Base-by-base conservation (phyloP, 2,888 invertebrate species). In the Pristionchus arcanus region DNA sequence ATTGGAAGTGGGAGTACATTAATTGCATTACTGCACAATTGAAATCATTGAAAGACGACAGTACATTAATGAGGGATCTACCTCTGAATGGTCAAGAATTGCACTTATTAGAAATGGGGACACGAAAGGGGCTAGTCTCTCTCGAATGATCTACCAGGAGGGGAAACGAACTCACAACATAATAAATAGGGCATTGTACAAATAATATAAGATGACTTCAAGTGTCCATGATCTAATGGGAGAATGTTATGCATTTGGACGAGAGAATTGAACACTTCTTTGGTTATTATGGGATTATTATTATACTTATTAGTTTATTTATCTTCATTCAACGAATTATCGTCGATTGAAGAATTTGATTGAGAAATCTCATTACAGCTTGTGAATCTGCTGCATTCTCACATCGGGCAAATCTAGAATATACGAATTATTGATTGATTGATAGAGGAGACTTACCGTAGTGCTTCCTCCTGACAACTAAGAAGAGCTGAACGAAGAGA, bases 341-440 rank as follows among this genome's bases (percentile, higher is more conserved):
- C 25, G 91, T 90, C 11, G 91, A 90, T 59, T 91, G 90, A 66
- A 91, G 90, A 59, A 91, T 55, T 34, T 90, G 90, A 81, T 91
- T 91, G 59, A 91, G 88, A 55, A 91, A 91, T 59, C 89, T 55
- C 34, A 90, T 77, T 19, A 91, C 90, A 31, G 91, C 87, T 55
- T 90, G 89, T 16, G 89, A 89, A 77, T 86, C 89, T 21, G 89
- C 31, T 16, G 89, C 90, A 55, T 66, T 66, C 25, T 91, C 87
- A 59, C 90, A 87, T 19, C 74, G 87, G 31, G 87, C 87, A 53
- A 87, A 87, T 63, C 86, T 86, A 34, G 11, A 84, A 31, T 53
- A 28, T 42, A 86, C n/a, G 7, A 34, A 19, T 63, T 34, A 86
- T 34, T 13, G 59, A 86, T 66, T 25, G 66, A 66, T 59, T 19